phyloP scores from a whole-genome alignment of 1,140 invertebrate species.

The Euwallacea similis region DNA sequence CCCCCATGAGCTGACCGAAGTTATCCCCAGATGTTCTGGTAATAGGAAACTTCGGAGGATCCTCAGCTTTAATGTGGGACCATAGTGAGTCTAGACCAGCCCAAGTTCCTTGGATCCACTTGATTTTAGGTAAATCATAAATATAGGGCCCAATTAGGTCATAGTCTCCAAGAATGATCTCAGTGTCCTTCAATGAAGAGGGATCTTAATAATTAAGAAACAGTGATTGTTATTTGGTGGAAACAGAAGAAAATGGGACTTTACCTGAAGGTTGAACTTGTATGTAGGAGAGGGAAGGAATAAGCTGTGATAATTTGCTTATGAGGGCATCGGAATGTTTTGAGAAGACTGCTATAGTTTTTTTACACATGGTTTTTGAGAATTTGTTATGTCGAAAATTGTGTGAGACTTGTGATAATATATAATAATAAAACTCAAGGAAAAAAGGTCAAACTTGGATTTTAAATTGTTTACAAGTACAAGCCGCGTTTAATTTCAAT shows the following conservation, averaged over 20 bases:
- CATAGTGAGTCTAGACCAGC: slow-evolving; percentile 55
- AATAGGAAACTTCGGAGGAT: slow-evolving; percentile 43
- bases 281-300: too few relatives aligned
- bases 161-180: slow-evolving; percentile 56
- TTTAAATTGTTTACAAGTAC: too few relatives aligned
- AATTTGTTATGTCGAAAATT: too few relatives aligned
- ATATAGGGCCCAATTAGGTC: slow-evolving; percentile 52
- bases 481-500: too few relatives aligned
- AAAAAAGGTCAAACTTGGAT: too few relatives aligned
- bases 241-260: neutral
- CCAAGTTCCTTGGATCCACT: slow-evolving; percentile 59
- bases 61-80: slow-evolving; percentile 43
- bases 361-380: too few relatives aligned
- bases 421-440: too few relatives aligned
- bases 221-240: neutral
- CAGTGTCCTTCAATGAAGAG: neutral
- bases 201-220: slow-evolving; percentile 1
- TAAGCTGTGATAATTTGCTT: too few relatives aligned
- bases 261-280: neutral
- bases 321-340: too few relatives aligned
- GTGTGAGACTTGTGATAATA: too few relatives aligned
- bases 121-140: slow-evolving; percentile 51
- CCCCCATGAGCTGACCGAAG: slow-evolving; percentile 60
- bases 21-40: slow-evolving; percentile 56
- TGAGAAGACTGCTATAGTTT: too few relatives aligned